phyloP scores from a whole-genome alignment of 2,888 invertebrate species.

The Microdon myrmicae region DNA sequence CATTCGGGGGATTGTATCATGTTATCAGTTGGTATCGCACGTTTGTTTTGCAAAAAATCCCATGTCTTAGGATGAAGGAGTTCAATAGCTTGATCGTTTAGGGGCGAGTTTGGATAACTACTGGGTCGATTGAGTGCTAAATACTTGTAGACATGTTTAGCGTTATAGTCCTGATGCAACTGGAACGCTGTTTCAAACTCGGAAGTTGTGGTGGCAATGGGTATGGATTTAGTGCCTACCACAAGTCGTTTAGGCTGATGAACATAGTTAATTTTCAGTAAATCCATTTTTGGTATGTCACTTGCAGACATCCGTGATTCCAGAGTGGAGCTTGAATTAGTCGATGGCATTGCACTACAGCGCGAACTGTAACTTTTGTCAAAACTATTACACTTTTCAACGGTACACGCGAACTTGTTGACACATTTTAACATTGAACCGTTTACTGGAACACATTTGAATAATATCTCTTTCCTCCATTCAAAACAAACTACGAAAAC shows the following conservation, averaged over 20 bases:
- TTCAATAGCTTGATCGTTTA: conserved; percentile 30
- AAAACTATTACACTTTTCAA: conserved; percentile 10
- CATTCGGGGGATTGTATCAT: conserved; percentile 25
- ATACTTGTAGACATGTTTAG: conserved; percentile 34
- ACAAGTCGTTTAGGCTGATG: conserved; percentile 61
- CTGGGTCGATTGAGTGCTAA: conserved; percentile 45
- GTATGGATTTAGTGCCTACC: conserved; percentile 21
- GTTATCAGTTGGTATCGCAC: conserved; percentile 26
- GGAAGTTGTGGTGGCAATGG: conserved; percentile 19
- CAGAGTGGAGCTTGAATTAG: conserved; percentile 58
- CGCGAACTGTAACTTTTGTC: conserved; percentile 48
- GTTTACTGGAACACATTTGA: conserved; percentile 28
- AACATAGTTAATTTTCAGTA: conserved; percentile 66
- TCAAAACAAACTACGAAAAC: conserved; percentile 22
- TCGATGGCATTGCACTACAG: no score
- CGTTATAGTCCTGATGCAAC: conserved; percentile 21
- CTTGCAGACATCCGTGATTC: conserved; percentile 62
- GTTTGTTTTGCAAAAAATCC: conserved; percentile 58
- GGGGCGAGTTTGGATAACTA: conserved; percentile 33
- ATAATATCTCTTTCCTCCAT: no score
- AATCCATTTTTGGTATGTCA: conserved; percentile 65
- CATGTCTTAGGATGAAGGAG: conserved; percentile 56
- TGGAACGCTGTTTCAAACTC: conserved; percentile 43
- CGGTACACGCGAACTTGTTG: conserved; percentile 9
- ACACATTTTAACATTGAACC: conserved; percentile 4